Percentiles rank a stretch among this genome's conserved stretches.
Conservation (phyloP, 2,113 vertebrate genomes). For the Cettia cetti region DNA sequence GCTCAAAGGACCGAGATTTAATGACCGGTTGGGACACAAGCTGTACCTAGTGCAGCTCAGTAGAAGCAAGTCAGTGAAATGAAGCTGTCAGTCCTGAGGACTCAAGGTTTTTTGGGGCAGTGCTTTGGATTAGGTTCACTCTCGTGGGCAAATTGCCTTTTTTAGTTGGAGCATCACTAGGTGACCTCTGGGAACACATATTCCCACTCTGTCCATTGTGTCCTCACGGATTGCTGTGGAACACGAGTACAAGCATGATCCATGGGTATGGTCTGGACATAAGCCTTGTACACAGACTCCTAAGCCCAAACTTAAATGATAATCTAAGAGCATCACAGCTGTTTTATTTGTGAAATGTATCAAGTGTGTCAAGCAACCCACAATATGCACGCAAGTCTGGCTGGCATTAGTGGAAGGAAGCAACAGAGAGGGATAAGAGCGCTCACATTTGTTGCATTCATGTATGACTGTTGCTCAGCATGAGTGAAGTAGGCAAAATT, state of each 20-base stretch:
- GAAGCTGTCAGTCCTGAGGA: background rate
- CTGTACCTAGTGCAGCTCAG: background rate
- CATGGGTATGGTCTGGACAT: background rate
- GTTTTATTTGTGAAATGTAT: background rate
- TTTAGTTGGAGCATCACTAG: background rate
- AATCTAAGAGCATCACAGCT: background rate
- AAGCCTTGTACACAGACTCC: background rate
- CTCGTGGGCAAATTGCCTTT: background rate
- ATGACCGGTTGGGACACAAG: background rate
- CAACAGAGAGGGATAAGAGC: background rate
- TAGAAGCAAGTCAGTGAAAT: background rate
- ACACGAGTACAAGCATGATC: background rate
- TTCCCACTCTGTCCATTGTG: background rate
- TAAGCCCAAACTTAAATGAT: background rate
- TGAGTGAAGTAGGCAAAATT: background rate
- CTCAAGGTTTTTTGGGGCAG: background rate
- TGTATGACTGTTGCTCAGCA: background rate
- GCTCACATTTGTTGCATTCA: background rate
- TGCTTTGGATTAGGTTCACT: background rate
- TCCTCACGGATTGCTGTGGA: fast-evolving
- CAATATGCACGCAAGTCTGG: background rate
- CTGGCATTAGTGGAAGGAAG: background rate
- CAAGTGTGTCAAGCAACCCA: background rate
- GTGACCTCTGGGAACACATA: fast-evolving
- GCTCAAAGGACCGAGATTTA: background rate